Evolutionary conservation across 2,888 invertebrate genomes (phyloP).

Genomic region (Camptogramma bilineatum): DNA sequence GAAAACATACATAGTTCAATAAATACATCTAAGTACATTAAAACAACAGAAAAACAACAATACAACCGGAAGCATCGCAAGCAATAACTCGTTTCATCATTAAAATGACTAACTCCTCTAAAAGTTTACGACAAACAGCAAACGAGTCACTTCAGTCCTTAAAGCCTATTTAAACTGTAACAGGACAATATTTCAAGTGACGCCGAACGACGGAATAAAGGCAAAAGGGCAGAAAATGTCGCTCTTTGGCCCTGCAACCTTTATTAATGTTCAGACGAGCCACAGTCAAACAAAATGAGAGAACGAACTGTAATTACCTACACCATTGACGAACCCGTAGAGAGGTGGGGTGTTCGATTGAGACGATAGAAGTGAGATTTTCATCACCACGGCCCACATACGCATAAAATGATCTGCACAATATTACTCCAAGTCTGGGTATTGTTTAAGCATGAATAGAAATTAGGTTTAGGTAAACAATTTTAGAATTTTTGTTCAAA

Average conservation of each 20-base stretch:
- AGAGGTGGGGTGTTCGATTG: no score
- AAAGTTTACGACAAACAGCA: constrained; percentile 37
- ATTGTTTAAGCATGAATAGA: no score
- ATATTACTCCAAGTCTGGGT: no score
- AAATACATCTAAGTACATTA: neutral
- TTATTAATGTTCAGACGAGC: constrained; percentile 47
- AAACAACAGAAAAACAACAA: neutral
- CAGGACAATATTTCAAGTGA: constrained; percentile 56
- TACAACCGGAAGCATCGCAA: neutral
- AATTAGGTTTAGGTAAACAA: no score
- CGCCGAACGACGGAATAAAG: constrained; percentile 51
- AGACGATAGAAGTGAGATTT: no score
- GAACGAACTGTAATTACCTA: neutral
- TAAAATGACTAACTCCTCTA: constrained; percentile 11
- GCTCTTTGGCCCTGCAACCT: constrained; percentile 45
- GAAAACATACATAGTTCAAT: no score
- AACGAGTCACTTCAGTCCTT: constrained; percentile 44
- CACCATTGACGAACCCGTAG: neutral
- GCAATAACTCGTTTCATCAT: constrained; percentile 4
- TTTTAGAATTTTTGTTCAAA: no score
- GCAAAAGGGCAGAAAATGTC: constrained; percentile 52
- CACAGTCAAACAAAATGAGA: constrained; percentile 5
- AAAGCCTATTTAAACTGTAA: constrained; percentile 50
- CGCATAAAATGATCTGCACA: no score
- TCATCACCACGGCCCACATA: no score